These are phyloP conservation scores for Spheniscus humboldti DNA, from an alignment of 2,797 vertebrate species.

Conservation along the genomic window DNA sequence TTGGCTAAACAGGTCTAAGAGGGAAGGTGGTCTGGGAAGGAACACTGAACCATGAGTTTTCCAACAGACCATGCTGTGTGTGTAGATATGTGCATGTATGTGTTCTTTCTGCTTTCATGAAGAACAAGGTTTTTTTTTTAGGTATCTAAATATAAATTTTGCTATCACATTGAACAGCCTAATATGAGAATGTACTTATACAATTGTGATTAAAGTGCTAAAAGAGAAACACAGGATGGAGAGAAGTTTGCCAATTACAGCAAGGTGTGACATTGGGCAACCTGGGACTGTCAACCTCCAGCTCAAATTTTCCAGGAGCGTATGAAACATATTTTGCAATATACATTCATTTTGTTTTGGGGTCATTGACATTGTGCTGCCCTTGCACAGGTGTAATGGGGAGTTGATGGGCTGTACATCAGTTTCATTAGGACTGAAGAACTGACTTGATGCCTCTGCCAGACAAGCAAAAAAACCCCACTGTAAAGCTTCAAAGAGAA, in stretches of 20 bases:
- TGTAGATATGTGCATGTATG: accelerated
- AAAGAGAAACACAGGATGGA: neutral
- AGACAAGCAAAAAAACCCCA: neutral
- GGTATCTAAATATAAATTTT: neutral
- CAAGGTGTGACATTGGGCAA: neutral
- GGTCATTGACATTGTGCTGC: neutral
- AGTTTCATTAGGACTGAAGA: constrained; percentile 14
- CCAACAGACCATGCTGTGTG: accelerated
- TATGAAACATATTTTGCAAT: neutral
- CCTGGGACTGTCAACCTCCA: neutral
- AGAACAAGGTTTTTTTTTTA: neutral
- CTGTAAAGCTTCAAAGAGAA: constrained; percentile 58
- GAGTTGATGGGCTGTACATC: neutral
- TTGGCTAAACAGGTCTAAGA: neutral
- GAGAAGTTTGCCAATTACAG: neutral
- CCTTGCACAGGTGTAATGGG: neutral
- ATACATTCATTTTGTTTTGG: neutral
- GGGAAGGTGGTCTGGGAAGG: neutral
- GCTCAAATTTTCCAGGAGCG: neutral
- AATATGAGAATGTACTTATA: neutral
- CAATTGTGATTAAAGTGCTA: neutral
- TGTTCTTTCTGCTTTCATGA: neutral
- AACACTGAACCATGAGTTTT: neutral
- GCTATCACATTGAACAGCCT: neutral
- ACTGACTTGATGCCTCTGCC: neutral